Percentiles rank a stretch among this genome's conserved stretches.
phyloP scores from a whole-genome alignment of 2,888 invertebrate genomes.

The Cyrtodaria siliqua region DNA sequence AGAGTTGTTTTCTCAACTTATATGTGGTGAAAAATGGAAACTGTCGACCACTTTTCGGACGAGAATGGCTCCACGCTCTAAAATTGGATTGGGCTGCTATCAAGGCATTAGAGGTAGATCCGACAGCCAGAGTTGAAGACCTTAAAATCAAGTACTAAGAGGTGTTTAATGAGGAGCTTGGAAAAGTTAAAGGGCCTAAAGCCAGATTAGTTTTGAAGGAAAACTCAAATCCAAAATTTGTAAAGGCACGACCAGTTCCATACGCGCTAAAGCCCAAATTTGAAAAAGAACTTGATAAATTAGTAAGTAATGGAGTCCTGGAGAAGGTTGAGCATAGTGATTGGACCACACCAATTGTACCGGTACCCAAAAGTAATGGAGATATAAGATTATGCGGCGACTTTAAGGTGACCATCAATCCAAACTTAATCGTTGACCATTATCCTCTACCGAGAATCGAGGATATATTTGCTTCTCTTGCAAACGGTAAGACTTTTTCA shows the following conservation, averaged over 20 bases:
- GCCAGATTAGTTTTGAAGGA: slow-evolving; percentile 19
- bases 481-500: slow-evolving; percentile 49
- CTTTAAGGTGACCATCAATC: slow-evolving; percentile 70
- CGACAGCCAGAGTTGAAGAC: slow-evolving; percentile 1
- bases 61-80: slow-evolving; percentile 48
- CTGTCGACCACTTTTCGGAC: slow-evolving; percentile 50
- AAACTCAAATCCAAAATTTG: slow-evolving; percentile 31
- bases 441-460: slow-evolving; percentile 68
- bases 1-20: slow-evolving; percentile 22
- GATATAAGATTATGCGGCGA: slow-evolving; percentile 66
- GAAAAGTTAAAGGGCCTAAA: slow-evolving; percentile 14
- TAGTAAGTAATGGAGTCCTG: slow-evolving; percentile 24
- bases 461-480: slow-evolving; percentile 64
- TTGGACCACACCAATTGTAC: slow-evolving; percentile 68
- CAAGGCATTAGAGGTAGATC: slow-evolving; percentile 17
- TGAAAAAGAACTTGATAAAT: slow-evolving; percentile 37
- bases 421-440: slow-evolving; percentile 72
- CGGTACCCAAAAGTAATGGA: slow-evolving; percentile 58
- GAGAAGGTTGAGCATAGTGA: slow-evolving; percentile 44
- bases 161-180: slow-evolving; percentile 16
- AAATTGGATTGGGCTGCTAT: slow-evolving; percentile 39
- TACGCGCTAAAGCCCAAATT: slow-evolving; percentile 46
- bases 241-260: slow-evolving; percentile 41
- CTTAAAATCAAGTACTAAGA: slow-evolving; percentile 23
- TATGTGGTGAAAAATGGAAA: slow-evolving; percentile 43